Base-by-base conservation (phyloP, 2,888 invertebrate genomes). In the Coronaproctus castanopsis region DNA sequence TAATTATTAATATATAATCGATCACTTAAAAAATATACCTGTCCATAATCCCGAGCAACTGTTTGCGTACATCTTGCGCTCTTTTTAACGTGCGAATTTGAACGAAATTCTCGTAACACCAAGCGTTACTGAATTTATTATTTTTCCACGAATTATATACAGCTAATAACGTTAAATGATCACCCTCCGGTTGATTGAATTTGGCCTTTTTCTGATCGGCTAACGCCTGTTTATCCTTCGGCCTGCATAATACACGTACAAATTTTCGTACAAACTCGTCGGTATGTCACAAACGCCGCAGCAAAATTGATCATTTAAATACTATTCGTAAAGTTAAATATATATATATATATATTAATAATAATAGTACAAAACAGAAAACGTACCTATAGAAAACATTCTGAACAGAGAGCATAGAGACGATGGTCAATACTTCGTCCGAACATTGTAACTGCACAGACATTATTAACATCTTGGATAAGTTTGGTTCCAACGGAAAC, bases 111-210 rank as follows among this genome's bases (percentile, higher is more conserved):
- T 98, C 97, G 69, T 95, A 97, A 72, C 98, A 98, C 98, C 98
- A 99, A 0, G 95, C 92, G 71, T 92, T 93, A 0, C 93, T 93
- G 72, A 97, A 97, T 74, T 97, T 96, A 70, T 97, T 97, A 71
- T 96, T 96, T 68, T 92, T 87, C 98, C 98, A 99, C 56, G 96
- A 93, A 71, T 98, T 98, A 71, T 95, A 98, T 2, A 99, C 98
- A 0, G 97, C 92, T n/a, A 98, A 73, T 22, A 98, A 74, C 0
- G 98, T 98, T 52, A 98, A 74, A 73, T 98, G 98, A 72, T 99
- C 98, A 1, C 98, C 98, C 72, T 98, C 98, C 0, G 92, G 80
- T 72, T 99, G 98, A 74, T 98, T 97, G 72, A 98, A 99, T 74
- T 97, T 97, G 0, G 97, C 96, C 70, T 98, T 98, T 72, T 96